Conservation (phyloP, 2,113 vertebrate genomes). For the Microtus montanus region DNA sequence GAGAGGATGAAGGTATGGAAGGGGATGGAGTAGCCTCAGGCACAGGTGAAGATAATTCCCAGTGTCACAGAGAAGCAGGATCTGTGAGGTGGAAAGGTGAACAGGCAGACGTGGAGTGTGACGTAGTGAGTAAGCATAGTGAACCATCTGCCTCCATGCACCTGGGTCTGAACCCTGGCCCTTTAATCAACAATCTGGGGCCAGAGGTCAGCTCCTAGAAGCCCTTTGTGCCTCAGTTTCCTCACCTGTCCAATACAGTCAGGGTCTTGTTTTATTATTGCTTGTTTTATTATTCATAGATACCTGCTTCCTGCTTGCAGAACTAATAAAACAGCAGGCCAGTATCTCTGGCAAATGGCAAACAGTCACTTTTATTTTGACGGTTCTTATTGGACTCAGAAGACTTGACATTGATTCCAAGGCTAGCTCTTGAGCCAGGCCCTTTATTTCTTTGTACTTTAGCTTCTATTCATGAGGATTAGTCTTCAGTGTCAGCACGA, state of each 20-base stretch:
- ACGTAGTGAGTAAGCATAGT: not conserved
- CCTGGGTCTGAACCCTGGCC: not conserved
- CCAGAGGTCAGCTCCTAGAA: no score
- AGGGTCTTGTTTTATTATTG: not conserved
- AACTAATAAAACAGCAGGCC: not conserved
- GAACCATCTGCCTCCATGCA: accelerated
- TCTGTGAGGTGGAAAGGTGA: not conserved
- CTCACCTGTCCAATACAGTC: not conserved
- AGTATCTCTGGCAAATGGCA: no score
- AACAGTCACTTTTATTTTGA: not conserved
- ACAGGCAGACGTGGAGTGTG: not conserved
- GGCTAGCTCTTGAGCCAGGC: not conserved
- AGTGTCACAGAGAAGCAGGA: no score
- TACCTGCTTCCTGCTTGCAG: not conserved
- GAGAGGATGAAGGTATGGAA: not conserved
- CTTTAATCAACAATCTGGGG: not conserved
- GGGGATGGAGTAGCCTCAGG: not conserved
- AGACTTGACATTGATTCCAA: not conserved
- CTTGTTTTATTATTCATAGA: not conserved
- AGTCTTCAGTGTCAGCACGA: not conserved
- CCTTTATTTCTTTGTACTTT: not conserved
- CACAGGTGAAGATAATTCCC: not conserved
- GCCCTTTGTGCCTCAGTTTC: not conserved
- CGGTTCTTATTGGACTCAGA: not conserved
- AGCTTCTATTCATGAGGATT: not conserved